Evolutionary conservation across 2,113 vertebrate species (phyloP).

Genomic region (Thunnus thynnus): DNA sequence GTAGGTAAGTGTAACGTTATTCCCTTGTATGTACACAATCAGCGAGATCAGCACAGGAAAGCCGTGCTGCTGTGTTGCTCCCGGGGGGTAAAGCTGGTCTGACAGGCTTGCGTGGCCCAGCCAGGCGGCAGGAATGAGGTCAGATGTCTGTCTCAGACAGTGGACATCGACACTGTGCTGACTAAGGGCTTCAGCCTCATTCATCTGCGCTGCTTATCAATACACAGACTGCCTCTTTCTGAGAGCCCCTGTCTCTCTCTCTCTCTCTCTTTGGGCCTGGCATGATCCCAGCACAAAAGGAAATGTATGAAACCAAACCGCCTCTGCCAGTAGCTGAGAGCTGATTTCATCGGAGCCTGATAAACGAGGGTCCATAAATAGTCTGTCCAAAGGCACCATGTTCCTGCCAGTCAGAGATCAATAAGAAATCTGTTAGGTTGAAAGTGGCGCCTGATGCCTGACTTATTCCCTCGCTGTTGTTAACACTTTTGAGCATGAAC

Average conservation of each 20-base stretch:
- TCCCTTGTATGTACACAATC: slow-evolving; percentile 11
- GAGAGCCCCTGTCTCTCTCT: slow-evolving; percentile 18
- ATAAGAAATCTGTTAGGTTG: slow-evolving; percentile 52
- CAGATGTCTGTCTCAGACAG: slow-evolving; percentile 75
- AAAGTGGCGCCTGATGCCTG: slow-evolving; percentile 23
- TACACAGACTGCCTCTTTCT: slow-evolving; percentile 65
- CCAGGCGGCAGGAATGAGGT: slow-evolving; percentile 76
- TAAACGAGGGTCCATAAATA: slow-evolving; percentile 53
- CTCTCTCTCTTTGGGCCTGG: slow-evolving; percentile 2
- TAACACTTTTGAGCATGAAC: slow-evolving; percentile 17
- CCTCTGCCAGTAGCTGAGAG: slow-evolving; percentile 13
- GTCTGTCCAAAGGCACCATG: neutral
- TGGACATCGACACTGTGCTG: slow-evolving; percentile 72
- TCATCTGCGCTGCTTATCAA: slow-evolving; percentile 71
- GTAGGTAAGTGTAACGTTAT: slow-evolving; percentile 19
- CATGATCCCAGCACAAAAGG: slow-evolving; percentile 24
- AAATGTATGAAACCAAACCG: slow-evolving; percentile 57
- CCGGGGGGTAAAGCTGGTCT: slow-evolving; percentile 50
- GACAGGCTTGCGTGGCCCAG: slow-evolving; percentile 51
- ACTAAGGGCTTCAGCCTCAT: slow-evolving; percentile 76
- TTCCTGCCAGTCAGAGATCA: slow-evolving; percentile 30
- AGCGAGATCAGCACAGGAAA: slow-evolving; percentile 44
- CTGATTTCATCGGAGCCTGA: slow-evolving; percentile 59
- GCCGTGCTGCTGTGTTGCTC: slow-evolving; percentile 6
- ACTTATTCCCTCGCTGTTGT: slow-evolving; percentile 7